Conservation (phyloP, 2,888 invertebrate species). For the Heteromurus nitidus region DNA sequence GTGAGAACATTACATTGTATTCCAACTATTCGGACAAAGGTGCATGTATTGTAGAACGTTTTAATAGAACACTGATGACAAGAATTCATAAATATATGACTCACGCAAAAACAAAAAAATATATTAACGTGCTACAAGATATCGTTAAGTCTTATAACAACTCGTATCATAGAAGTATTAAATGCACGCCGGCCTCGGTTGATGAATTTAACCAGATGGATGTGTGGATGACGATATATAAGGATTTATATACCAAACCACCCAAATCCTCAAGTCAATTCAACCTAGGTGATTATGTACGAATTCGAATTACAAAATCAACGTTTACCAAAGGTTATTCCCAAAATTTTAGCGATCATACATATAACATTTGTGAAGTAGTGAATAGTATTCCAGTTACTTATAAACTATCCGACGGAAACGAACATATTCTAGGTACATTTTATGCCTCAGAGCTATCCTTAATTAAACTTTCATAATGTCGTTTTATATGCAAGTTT, state of each 20-base stretch:
- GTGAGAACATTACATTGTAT: slow-evolving; percentile 16
- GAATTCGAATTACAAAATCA: background rate
- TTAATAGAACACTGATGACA: slow-evolving; percentile 12
- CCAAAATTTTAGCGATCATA: background rate
- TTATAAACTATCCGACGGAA: slow-evolving; percentile 26
- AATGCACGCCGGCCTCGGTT: slow-evolving; percentile 19
- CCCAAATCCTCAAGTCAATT: background rate
- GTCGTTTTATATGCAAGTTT: background rate
- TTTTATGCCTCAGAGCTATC: slow-evolving; percentile 34
- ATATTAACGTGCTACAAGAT: slow-evolving; percentile 10
- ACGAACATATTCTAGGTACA: slow-evolving; percentile 3
- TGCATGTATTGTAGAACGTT: slow-evolving; percentile 39
- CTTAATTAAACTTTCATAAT: background rate
- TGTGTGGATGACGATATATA: slow-evolving; percentile 25
- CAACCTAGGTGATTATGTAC: background rate
- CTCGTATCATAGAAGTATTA: slow-evolving; percentile 7
- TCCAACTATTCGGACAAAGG: slow-evolving; percentile 26
- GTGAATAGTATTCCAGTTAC: slow-evolving; percentile 9
- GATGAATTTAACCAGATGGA: slow-evolving; percentile 42
- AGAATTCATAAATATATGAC: slow-evolving; percentile 24
- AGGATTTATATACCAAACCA: background rate
- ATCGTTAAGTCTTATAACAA: slow-evolving; percentile 37
- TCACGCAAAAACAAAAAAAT: slow-evolving; percentile 14
- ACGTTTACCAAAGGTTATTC: slow-evolving; percentile 14
- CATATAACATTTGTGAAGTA: background rate